Conservation (phyloP, 2,797 vertebrate genomes). For the Lateolabrax maculatus region DNA sequence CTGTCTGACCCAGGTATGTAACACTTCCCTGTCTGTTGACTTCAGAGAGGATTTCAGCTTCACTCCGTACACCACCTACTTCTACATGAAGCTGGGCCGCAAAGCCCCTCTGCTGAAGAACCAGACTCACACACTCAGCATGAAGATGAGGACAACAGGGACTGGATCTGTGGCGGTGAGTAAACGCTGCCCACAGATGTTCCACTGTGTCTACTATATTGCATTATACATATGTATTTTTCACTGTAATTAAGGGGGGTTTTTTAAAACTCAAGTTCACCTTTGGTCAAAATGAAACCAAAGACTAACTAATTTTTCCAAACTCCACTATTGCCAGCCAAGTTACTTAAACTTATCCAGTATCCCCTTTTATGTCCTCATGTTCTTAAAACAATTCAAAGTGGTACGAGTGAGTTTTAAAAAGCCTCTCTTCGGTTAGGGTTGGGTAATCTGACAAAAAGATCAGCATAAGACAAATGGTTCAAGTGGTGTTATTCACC, state of each 20-base stretch:
- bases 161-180: conserved; percentile 61
- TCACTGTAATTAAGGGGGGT: too few species aligned
- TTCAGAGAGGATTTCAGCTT: conserved; percentile 96
- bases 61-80: conserved; percentile 96
- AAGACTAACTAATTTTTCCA: too few species aligned
- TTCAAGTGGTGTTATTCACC: neutral
- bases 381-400: too few species aligned
- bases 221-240: neutral
- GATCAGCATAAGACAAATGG: neutral
- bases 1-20: neutral
- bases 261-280: too few species aligned
- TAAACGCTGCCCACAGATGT: conserved; percentile 2
- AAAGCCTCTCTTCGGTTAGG: neutral
- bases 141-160: conserved; percentile 83
- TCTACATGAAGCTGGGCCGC: conserved; percentile 92
- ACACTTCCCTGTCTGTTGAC: neutral
- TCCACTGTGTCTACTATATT: neutral
- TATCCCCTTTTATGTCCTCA: too few species aligned
- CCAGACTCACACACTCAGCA: conserved; percentile 81
- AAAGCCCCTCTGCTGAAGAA: conserved; percentile 90
- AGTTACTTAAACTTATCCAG: too few species aligned
- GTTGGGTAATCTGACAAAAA: neutral
- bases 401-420: too few species aligned
- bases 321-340: too few species aligned
- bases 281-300: neutral